Conservation (phyloP, 2,113 vertebrate species). For the Sceloporus undulatus region DNA sequence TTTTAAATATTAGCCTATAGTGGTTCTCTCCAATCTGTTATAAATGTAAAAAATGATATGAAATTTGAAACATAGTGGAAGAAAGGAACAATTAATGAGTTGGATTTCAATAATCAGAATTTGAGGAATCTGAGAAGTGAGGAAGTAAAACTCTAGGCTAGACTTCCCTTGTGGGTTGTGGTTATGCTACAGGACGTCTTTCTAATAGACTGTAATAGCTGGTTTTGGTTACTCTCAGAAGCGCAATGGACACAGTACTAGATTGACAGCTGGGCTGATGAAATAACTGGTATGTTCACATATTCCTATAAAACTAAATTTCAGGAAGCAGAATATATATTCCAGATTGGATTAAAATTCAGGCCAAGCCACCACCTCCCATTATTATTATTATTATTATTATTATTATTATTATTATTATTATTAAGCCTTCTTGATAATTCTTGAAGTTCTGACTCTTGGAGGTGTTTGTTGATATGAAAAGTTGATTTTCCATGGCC, state of each 20-base stretch:
- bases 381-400: constrained; percentile 24
- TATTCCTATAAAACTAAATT: constrained; percentile 39
- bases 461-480: constrained; percentile 54
- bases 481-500: constrained; percentile 50
- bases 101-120: too few relatives aligned
- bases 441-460: constrained; percentile 46
- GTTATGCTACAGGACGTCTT: background rate
- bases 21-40: too few relatives aligned
- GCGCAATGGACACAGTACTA: fast-evolving
- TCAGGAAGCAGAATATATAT: background rate
- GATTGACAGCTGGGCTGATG: background rate
- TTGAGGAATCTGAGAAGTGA: too few relatives aligned
- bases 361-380: constrained; percentile 24
- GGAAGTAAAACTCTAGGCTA: background rate
- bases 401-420: constrained; percentile 45
- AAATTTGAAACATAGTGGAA: too few relatives aligned
- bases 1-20: too few relatives aligned
- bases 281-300: constrained; percentile 8
- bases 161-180: background rate
- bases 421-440: constrained; percentile 54
- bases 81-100: too few relatives aligned
- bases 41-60: too few relatives aligned
- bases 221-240: background rate
- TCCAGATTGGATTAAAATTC: constrained; percentile 54
- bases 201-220: background rate